Percentiles rank a stretch among this genome's conserved stretches.
Conservation (phyloP, 37 sponge, comb jelly and placozoan species). For the Hexactinellida sp. region DNA sequence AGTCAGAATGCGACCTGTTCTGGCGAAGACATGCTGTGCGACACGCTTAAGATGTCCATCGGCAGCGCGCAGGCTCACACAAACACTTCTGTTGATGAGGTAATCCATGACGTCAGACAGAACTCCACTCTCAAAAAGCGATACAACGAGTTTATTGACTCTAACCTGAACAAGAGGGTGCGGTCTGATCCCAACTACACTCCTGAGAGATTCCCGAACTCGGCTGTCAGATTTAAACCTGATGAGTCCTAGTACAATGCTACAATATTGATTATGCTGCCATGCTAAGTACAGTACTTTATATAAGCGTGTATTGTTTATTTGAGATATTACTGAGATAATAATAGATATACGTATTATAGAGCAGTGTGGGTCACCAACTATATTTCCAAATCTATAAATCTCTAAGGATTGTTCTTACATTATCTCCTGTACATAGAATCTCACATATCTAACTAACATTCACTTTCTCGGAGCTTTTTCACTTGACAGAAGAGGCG, state of each 20-base stretch:
- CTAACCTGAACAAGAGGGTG: neutral
- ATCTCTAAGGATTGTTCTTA: too few relatives aligned
- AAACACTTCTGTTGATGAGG: neutral
- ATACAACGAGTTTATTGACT: slow-evolving; percentile 3
- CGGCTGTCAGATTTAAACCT: neutral
- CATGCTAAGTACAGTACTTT: neutral
- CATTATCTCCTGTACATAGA: too few relatives aligned
- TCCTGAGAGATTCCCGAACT: slow-evolving; percentile 1
- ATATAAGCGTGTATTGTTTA: too few relatives aligned
- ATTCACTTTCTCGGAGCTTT: too few relatives aligned
- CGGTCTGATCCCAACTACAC: neutral
- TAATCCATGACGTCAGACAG: neutral
- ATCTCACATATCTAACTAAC: too few relatives aligned
- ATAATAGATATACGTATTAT: too few relatives aligned
- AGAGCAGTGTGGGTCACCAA: too few relatives aligned
- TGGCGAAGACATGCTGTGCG: neutral
- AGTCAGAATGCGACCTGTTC: neutral
- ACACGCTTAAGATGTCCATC: neutral
- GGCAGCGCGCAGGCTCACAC: neutral
- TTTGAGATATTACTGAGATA: too few relatives aligned
- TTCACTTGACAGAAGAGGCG: too few relatives aligned
- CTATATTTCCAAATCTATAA: too few relatives aligned
- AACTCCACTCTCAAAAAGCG: slow-evolving; percentile 12
- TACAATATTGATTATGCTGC: neutral
- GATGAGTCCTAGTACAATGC: neutral